A percentile compares a stretch with the other conserved stretches of the same genome.
These are phyloP conservation scores for Diceros bicornis DNA, from an alignment of 2,797 vertebrate genomes.

Conservation along the genomic window DNA sequence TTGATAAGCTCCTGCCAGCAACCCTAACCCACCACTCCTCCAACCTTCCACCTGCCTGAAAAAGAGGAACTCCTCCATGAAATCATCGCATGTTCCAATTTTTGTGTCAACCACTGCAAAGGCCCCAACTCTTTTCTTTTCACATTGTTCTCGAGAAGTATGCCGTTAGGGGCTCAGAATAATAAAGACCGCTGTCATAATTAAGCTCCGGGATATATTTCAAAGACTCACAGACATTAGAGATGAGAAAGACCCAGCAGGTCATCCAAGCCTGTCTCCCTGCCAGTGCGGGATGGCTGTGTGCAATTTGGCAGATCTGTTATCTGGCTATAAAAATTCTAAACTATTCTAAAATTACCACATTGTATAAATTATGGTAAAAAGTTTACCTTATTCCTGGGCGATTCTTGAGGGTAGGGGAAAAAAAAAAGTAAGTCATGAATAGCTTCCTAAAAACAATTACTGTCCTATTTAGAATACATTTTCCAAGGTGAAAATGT, in stretches of 20 bases:
- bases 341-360: conserved; percentile 77
- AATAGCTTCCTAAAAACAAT: conserved; percentile 78
- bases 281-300: conserved; percentile 68
- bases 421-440: conserved; percentile 31
- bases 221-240: conserved; percentile 76
- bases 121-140: conserved; percentile 12
- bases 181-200: conserved; percentile 76
- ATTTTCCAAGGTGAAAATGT: conserved; percentile 81
- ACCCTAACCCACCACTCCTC: background rate
- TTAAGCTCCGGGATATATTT: conserved; percentile 82
- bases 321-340: conserved; percentile 77
- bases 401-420: conserved; percentile 8
- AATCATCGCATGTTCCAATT: conserved; percentile 27
- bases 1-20: background rate
- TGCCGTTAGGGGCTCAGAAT: conserved; percentile 55
- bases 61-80: background rate
- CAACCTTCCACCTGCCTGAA: background rate
- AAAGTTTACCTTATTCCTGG: conserved; percentile 80
- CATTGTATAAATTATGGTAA: conserved; percentile 78
- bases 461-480: conserved; percentile 66
- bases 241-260: conserved; percentile 74
- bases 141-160: conserved; percentile 65
- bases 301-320: conserved; percentile 70
- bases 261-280: conserved; percentile 69
- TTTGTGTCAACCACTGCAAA: conserved; percentile 49